Base-by-base conservation (phyloP, 2,888 invertebrate species). In the Tenthredo mesomela region DNA sequence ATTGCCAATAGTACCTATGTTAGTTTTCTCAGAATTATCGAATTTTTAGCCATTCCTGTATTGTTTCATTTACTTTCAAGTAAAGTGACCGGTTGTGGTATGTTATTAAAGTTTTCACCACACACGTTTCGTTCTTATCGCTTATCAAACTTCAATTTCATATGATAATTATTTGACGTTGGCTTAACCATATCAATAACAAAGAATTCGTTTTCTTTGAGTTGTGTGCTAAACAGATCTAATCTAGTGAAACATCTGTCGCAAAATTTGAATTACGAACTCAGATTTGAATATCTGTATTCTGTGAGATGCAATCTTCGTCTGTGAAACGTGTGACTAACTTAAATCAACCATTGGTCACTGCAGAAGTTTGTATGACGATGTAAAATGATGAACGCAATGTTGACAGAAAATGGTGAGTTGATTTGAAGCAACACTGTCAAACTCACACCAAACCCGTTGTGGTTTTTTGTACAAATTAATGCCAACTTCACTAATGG, bases 81-180 rank as follows among this genome's bases (percentile, higher is more conserved):
- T 73, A 21, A 12, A 43, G n/a, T 73, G 43, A 73, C 0, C 12
- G 4, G 15, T 73, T 43, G 10, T 25, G 73, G 43, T 67, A 67
- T 67, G 73, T 43, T 25, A 73, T 43, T 73, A 43, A 73, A 40
- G 73, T 21, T 43, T 73, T 40, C 40, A 73, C 25, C 43, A 21
- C 9, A 73, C 21, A 10, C 2, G 21, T 18, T 43, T 73, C n/a
- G 2, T 21, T 73, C 9, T 9, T 43, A 73, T 43, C 9, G 73
- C 43, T 40, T n/a, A 54, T 54, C n/a, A 54, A 6, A 43, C 21
- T 43, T 29, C 12, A 43, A 70, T n/a, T 40, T 73, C 29, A 29
- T 65, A 65, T 37, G 37, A 37, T 71, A 43, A 18, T 40, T 43
- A 6, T 10, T 37, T 18, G 2, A 67, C 33, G 67, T 18, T 67